Base-by-base conservation (phyloP, 2,113 vertebrate species). In the Leuciscus idus region DNA sequence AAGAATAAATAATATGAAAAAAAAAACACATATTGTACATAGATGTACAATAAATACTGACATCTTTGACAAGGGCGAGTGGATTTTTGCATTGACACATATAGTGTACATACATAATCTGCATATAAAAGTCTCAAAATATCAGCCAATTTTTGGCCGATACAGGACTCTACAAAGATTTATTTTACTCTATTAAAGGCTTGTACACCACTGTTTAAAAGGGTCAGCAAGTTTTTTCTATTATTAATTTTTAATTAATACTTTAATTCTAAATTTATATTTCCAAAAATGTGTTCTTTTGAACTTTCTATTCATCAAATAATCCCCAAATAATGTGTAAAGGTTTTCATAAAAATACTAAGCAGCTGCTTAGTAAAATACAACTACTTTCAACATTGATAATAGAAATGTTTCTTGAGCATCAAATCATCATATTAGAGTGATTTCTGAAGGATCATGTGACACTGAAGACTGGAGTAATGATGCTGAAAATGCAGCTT, bases 381-480 rank as follows among this genome's bases (percentile, higher is more conserved):
- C 64, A 17, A 66, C 28, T 17, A 28, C 30, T 66, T 66, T 33
- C 2, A 68, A 33, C 6, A 68, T 0, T 33, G 28, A 68, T 33
- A 19, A 66, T 19, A 2, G 17, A 8, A 1, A 66, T 13, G 62
- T 66, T 30, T 30, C 13, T 17, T 30, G 28, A 66, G 13, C 2
- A 66, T 0, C 28, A 30, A 66, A 66, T 66, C 28, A 8, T 2
- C 6, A 66, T 66, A 66, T 66, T 7, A 66, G 28, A 17, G 8
- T 66, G 68, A 72, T 72, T 72, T 72, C 68, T 39, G 68, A 39
- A 72, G 66, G 30, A 36, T 72, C 33, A 39, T 70, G 66, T 70
- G 33, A 70, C 33, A 21, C 17, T 33, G 7, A 70, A 39, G 33
- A 39, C 17, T 70, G 66, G 4, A 70, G 30, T 2, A 70, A 70